Evolutionary conservation across 2,113 vertebrate genomes (phyloP).

Genomic region (Indri indri): DNA sequence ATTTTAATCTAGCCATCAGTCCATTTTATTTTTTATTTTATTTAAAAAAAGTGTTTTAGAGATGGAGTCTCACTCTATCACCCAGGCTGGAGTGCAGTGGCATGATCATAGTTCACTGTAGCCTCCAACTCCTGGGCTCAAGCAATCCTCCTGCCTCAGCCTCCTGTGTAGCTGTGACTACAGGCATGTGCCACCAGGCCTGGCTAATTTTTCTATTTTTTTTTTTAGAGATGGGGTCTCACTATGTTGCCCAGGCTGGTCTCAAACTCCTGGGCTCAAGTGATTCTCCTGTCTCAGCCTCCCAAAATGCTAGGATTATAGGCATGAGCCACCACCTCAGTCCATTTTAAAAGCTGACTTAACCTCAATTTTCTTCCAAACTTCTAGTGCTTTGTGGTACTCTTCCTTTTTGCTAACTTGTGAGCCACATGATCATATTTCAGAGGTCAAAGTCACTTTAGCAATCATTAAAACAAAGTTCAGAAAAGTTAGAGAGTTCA

Average conservation of each 20-base stretch:
- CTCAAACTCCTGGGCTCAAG: background rate
- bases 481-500: background rate
- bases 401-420: background rate
- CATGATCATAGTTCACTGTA: no score
- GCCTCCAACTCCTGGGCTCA: background rate
- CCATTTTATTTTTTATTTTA: no score
- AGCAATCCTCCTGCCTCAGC: background rate
- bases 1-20: background rate
- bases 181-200: no score
- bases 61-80: no score
- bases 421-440: background rate
- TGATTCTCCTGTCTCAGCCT: background rate
- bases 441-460: background rate
- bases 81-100: background rate
- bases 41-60: no score
- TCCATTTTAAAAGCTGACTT: background rate
- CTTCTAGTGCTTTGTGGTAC: background rate
- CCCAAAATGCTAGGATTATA: background rate
- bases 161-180: background rate
- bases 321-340: background rate
- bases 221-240: no score
- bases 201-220: no score
- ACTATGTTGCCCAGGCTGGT: no score
- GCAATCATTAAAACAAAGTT: background rate
- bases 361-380: background rate